Evolutionary conservation across 2,888 invertebrate genomes (phyloP).

Genomic region (Craniophora ligustri): DNA sequence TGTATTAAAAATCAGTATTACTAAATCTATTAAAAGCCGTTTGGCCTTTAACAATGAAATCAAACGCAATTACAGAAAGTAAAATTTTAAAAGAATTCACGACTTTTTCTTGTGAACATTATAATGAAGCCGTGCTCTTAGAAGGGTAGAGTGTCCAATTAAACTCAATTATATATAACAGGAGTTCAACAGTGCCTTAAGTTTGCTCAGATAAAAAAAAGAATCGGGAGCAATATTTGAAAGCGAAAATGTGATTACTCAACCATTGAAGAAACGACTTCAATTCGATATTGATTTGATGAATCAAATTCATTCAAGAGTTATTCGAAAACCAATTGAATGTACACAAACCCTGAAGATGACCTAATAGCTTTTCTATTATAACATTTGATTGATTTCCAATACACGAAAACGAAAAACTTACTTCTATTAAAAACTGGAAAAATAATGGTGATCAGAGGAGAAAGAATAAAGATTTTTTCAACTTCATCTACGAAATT

Average conservation of each 20-base stretch:
- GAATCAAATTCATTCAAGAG: constrained; percentile 4
- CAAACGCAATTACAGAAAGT: constrained; percentile 48
- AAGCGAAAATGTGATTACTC: constrained; percentile 32
- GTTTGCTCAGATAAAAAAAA: constrained; percentile 45
- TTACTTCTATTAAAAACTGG: no score
- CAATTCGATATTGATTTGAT: constrained; percentile 36
- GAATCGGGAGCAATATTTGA: constrained; percentile 27
- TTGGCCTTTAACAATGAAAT: constrained; percentile 33
- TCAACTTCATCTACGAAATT: no score
- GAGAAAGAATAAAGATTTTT: no score
- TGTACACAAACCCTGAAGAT: no score
- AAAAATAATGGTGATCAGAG: no score
- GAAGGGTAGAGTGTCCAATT: constrained; percentile 63
- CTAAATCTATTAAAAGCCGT: constrained; percentile 23
- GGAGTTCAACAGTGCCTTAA: constrained; percentile 43
- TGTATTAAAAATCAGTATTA: constrained; percentile 16
- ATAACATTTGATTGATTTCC: no score
- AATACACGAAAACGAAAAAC: no score
- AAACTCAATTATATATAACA: constrained; percentile 58
- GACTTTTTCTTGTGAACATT: constrained; percentile 34
- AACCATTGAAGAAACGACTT: constrained; percentile 25
- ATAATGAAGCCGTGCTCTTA: constrained; percentile 44
- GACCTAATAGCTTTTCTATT: no score
- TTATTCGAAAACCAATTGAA: not conserved
- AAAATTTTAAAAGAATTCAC: constrained; percentile 26